phyloP scores from a whole-genome alignment of 2,888 invertebrate genomes.

The Apamea epomidion region DNA sequence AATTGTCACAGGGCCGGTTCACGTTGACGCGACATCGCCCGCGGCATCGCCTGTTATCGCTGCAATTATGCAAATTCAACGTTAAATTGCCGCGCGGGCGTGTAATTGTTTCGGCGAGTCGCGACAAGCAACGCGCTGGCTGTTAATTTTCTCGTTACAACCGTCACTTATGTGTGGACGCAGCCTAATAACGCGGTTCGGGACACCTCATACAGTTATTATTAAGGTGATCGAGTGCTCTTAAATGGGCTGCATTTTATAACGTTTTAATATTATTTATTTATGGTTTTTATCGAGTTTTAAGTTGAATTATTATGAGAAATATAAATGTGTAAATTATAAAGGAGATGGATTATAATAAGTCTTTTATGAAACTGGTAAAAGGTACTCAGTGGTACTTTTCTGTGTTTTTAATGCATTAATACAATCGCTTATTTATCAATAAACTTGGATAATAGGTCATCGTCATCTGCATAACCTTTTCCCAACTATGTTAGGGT shows the following conservation, averaged over 20 bases:
- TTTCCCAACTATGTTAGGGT: too few species aligned
- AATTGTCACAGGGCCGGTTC: conserved; percentile 76
- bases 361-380: not conserved
- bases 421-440: not conserved
- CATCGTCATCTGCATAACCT: too few species aligned
- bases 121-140: conserved; percentile 58
- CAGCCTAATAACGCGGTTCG: conserved; percentile 66
- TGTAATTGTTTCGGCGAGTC: conserved; percentile 72
- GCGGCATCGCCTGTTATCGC: conserved; percentile 80
- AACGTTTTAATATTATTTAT: conserved; percentile 31
- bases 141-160: conserved; percentile 75
- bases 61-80: conserved; percentile 86
- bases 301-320: conserved; percentile 16
- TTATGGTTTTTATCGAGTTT: conserved; percentile 30
- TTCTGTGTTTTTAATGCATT: not conserved
- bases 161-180: conserved; percentile 72
- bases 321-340: conserved; percentile 5
- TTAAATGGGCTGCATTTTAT: conserved; percentile 44
- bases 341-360: not conserved
- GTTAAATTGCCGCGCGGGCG: conserved; percentile 79
- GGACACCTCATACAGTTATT: conserved; percentile 57
- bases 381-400: not conserved
- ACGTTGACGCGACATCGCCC: conserved; percentile 71
- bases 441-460: not conserved
- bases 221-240: conserved; percentile 60